A percentile compares a stretch with the other conserved stretches of the same genome.
Evolutionary conservation across 2,888 invertebrate species (phyloP).

Genomic region (Atrina japonica): DNA sequence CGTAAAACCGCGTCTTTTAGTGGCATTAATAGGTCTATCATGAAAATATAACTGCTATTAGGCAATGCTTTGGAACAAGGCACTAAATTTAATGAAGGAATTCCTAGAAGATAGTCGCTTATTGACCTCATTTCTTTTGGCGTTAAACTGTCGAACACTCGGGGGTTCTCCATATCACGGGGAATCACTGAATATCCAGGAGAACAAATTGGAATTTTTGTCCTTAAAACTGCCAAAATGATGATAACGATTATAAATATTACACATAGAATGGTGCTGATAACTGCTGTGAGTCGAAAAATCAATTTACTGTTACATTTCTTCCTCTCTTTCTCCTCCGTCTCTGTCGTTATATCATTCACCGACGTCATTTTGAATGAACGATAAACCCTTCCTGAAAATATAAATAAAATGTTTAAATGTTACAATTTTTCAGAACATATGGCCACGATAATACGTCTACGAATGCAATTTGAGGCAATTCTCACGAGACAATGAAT

Average conservation of each 20-base stretch:
- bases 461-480: no score
- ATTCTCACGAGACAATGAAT: no score
- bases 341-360: background rate
- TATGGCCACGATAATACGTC: no score
- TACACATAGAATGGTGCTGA: constrained; percentile 45
- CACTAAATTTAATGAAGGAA: constrained; percentile 55
- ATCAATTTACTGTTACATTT: background rate
- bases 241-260: constrained; percentile 51
- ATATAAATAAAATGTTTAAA: constrained; percentile 1
- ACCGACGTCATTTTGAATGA: constrained; percentile 19
- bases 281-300: constrained; percentile 34
- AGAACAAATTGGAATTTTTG: constrained; percentile 56
- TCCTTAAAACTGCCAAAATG: constrained; percentile 38
- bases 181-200: constrained; percentile 49
- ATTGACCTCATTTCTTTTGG: constrained; percentile 61
- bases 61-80: constrained; percentile 55
- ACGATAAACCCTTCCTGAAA: constrained; percentile 15
- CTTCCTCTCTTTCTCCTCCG: background rate
- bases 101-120: constrained; percentile 61
- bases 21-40: constrained; percentile 68
- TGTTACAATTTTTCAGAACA: no score
- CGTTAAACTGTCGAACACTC: constrained; percentile 69
- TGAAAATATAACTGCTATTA: constrained; percentile 69
- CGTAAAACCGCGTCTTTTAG: constrained; percentile 65
- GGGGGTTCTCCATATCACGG: constrained; percentile 58